Base-by-base conservation (phyloP, 2,797 vertebrate species). In the Scyliorhinus canicula region DNA sequence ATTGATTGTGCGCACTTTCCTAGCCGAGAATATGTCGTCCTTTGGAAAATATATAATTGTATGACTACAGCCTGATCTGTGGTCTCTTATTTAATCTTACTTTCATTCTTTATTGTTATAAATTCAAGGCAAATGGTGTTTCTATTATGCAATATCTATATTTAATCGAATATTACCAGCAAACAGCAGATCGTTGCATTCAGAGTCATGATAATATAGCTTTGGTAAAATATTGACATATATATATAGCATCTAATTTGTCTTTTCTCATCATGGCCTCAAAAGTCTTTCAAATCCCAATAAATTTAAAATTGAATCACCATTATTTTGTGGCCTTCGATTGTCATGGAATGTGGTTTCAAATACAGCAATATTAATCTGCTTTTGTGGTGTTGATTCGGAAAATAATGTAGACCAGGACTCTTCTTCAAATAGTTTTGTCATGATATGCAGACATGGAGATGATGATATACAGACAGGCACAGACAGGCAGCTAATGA, bases 351-450 rank as follows among this genome's bases (percentile, higher is more conserved):
- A 4, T 26, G 8, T 28, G 24, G 26, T 69, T 26, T 31, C 71
- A 74, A 8, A 35, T 1, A 71, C 2, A 71, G 31, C 71, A 74
- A 35, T 4, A 11, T n/a, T 74, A 14, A n/a, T 74, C 35, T 74
- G 71, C 71, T 74, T 35, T n/a, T 2, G 11, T 74, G 71, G 71
- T 74, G 71, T 74, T n/a, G 31, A 35, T n/a, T 74, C 7, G 9
- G 35, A n/a, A n/a, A 74, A n/a, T 9, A 74, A 74, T 74, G 35
- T 14, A 14, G 35, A 35, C 31, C 35, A 74, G 71, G 71, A n/a
- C 71, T n/a, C 71, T 74, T n/a, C 71, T 74, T n/a, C 71, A 74
- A 74, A 74, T n/a, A 74, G 71, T n/a, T n/a, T n/a, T n/a, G n/a
- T n/a, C n/a, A n/a, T n/a, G n/a, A n/a, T n/a, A n/a, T n/a, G n/a